Conservation (phyloP, 2,113 vertebrate genomes). For the Desmodus rotundus region DNA sequence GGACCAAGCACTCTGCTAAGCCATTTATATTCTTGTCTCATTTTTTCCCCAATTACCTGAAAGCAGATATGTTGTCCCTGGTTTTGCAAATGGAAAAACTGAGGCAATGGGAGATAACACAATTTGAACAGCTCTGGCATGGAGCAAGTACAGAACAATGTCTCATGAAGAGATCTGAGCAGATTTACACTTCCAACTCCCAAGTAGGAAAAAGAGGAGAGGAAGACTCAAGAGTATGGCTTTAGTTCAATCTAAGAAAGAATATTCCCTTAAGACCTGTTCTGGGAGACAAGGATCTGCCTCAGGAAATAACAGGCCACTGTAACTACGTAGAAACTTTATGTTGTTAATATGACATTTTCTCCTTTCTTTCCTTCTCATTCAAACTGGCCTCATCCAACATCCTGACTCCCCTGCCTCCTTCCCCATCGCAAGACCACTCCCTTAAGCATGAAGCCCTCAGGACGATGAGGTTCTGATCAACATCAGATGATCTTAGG, state of each 20-base stretch:
- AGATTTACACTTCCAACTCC: accelerated
- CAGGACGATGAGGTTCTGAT: not conserved
- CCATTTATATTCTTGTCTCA: not conserved
- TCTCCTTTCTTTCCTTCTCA: not conserved
- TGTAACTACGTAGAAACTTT: not conserved
- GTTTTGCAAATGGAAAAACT: not conserved
- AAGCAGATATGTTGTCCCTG: not conserved
- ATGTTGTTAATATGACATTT: not conserved
- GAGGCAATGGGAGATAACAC: not conserved
- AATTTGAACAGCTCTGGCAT: not conserved
- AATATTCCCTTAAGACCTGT: not conserved
- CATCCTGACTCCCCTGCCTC: not conserved
- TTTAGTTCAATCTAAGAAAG: not conserved
- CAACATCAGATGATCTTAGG: not conserved
- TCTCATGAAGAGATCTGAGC: not conserved
- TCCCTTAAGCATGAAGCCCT: not conserved
- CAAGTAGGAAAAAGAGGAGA: not conserved
- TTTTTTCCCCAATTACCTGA: not conserved
- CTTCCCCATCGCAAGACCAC: not conserved
- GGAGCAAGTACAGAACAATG: not conserved
- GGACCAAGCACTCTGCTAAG: not conserved
- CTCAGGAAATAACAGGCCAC: not conserved
- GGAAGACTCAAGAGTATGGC: not conserved
- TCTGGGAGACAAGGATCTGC: not conserved
- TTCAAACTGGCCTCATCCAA: not conserved